A percentile compares a stretch with the other conserved stretches of the same genome.
These are phyloP conservation scores for Chironex yamaguchii DNA, from an alignment of 30 jellyfish, hydroid and myxozoan species.

Conservation along the genomic window DNA sequence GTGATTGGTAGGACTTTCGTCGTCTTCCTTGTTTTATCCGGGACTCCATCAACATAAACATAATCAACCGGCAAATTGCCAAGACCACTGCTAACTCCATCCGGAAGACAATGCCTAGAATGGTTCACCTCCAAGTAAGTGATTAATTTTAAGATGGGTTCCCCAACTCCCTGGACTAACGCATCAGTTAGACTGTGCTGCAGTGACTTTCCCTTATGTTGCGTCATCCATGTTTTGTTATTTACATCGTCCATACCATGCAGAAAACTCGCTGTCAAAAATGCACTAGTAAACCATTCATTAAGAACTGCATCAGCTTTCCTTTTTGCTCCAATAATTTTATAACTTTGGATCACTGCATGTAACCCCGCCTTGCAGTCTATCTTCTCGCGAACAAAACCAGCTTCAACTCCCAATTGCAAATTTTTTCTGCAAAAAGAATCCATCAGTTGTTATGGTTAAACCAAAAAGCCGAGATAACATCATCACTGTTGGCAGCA, in stretches of 20 bases:
- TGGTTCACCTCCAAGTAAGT: conserved; percentile 75
- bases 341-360: conserved; percentile 72
- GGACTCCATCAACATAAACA: conserved; percentile 75
- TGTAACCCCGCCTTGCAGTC: conserved; percentile 91
- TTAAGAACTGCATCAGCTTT: conserved; percentile 34
- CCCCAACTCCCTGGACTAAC: conserved; percentile 78
- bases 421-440: conserved; percentile 68
- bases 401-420: conserved; percentile 84
- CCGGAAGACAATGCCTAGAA: conserved; percentile 86
- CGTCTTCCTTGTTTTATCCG: conserved; percentile 65
- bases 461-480: no score
- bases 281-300: conserved; percentile 55
- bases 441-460: no score
- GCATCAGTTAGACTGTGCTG: conserved; percentile 64
- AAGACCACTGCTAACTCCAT: conserved; percentile 86
- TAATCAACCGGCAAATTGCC: conserved; percentile 88
- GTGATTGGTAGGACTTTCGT: conserved; percentile 85
- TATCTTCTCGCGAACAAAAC: conserved; percentile 80
- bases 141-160: conserved; percentile 67
- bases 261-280: not conserved
- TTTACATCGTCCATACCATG: not conserved
- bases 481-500: no score
- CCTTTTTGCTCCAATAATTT: conserved; percentile 19
- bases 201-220: conserved; percentile 39
- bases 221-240: conserved; percentile 54